Evolutionary conservation across 1,140 invertebrate species (phyloP).

Genomic region (Trichonephila clavipes): DNA sequence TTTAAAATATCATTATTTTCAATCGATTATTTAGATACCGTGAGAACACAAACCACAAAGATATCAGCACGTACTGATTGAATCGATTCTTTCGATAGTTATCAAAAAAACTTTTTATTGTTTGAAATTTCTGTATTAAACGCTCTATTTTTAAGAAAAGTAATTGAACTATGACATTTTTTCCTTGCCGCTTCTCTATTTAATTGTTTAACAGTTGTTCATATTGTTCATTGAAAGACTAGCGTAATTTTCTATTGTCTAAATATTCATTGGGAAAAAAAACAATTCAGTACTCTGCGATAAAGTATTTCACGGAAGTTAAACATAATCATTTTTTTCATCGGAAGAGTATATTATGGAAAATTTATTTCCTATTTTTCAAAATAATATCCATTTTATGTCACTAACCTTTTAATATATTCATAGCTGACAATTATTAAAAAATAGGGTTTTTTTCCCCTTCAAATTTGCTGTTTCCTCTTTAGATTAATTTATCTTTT

Average conservation of each 20-base stretch:
- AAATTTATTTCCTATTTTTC: not conserved
- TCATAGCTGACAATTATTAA: not conserved
- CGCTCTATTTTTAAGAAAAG: not conserved
- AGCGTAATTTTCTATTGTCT: not conserved
- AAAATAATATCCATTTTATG: not conserved
- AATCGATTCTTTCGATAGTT: not conserved
- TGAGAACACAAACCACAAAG: not conserved
- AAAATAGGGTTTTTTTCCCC: not conserved
- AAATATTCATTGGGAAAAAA: not conserved
- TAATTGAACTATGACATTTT: not conserved
- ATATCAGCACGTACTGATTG: not conserved
- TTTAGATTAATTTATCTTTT: not conserved
- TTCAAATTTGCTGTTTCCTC: not conserved
- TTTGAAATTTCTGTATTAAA: not conserved
- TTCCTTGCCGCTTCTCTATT: not conserved
- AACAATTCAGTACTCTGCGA: not conserved
- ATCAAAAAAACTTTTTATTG: not conserved
- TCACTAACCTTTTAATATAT: slow-evolving; percentile 18
- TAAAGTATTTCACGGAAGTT: not conserved
- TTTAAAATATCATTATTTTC: not conserved
- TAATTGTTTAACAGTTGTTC: not conserved
- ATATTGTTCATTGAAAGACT: not conserved
- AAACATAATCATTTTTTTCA: not conserved
- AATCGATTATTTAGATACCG: not conserved
- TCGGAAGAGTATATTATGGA: not conserved